Percentiles rank a stretch among this genome's conserved stretches.
phyloP scores from a whole-genome alignment of 2,113 vertebrate genomes.

The Acrocephalus arundinaceus region DNA sequence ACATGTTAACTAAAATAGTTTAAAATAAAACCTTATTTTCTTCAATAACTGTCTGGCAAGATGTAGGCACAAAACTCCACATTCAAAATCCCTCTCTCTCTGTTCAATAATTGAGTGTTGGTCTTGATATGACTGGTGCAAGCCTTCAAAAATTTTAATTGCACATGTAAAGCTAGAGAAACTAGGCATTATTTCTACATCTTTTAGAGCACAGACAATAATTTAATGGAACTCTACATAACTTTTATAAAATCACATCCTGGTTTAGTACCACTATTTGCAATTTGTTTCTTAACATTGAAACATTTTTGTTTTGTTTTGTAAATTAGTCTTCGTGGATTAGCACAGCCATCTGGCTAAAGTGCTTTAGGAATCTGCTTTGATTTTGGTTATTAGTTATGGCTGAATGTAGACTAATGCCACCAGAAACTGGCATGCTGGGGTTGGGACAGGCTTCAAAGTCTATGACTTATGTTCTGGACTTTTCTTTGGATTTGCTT shows the following conservation, averaged over 20 bases:
- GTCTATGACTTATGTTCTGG: not conserved
- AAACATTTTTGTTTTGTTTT: constrained; percentile 23
- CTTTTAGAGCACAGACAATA: not conserved
- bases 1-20: not conserved
- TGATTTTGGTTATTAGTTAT: not conserved
- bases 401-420: not conserved
- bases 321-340: constrained; percentile 20
- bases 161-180: not conserved
- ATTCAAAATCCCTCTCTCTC: not conserved
- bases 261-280: not conserved
- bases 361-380: constrained; percentile 4
- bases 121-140: not conserved
- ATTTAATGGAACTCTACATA: not conserved
- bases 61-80: not conserved
- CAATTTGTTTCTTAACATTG: constrained; percentile 16
- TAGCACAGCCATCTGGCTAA: constrained; percentile 34
- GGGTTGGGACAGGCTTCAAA: constrained; percentile 10
- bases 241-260: not conserved
- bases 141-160: not conserved
- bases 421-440: not conserved
- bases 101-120: not conserved
- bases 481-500: not conserved
- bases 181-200: not conserved
- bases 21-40: not conserved
- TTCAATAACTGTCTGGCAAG: not conserved